Conservation (phyloP, 2,113 vertebrate genomes). For the Lophotis ruficrista region DNA sequence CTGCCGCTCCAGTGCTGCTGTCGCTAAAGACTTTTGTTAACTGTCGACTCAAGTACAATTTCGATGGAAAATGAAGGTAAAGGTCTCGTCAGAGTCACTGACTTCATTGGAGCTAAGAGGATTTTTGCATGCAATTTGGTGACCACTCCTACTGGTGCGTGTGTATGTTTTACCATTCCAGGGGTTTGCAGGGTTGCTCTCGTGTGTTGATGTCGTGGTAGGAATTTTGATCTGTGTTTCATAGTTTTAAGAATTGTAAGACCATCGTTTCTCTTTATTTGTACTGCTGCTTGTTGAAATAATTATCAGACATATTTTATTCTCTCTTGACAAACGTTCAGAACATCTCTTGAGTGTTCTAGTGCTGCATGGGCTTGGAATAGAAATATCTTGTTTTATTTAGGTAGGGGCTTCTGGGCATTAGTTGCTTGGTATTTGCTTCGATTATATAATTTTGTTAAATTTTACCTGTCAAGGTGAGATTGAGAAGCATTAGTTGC, state of each 20-base stretch:
- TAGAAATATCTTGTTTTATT: background rate
- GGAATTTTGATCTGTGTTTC: background rate
- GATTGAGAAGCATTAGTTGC: background rate
- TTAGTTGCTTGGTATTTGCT: background rate
- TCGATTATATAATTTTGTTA: background rate
- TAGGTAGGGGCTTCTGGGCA: background rate
- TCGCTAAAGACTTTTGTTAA: slow-evolving; percentile 73
- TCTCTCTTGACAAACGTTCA: background rate
- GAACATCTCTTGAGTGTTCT: fast-evolving
- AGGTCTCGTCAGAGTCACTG: slow-evolving; percentile 54
- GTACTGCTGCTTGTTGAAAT: background rate
- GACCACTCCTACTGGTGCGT: slow-evolving; percentile 31
- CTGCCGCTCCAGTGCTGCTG: slow-evolving; percentile 61
- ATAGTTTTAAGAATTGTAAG: background rate
- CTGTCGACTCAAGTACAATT: slow-evolving; percentile 73
- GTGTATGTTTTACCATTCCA: background rate
- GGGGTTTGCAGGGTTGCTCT: slow-evolving; percentile 2
- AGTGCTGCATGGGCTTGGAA: background rate
- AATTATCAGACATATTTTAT: background rate
- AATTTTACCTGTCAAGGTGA: background rate
- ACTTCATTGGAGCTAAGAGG: slow-evolving; percentile 52
- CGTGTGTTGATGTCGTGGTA: background rate
- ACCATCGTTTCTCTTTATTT: background rate
- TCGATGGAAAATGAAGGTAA: slow-evolving; percentile 87
- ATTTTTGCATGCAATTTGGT: slow-evolving; percentile 54